These are phyloP conservation scores for Sarcophilus harrisii DNA, from an alignment of 2,797 vertebrate species.

Conservation along the genomic window DNA sequence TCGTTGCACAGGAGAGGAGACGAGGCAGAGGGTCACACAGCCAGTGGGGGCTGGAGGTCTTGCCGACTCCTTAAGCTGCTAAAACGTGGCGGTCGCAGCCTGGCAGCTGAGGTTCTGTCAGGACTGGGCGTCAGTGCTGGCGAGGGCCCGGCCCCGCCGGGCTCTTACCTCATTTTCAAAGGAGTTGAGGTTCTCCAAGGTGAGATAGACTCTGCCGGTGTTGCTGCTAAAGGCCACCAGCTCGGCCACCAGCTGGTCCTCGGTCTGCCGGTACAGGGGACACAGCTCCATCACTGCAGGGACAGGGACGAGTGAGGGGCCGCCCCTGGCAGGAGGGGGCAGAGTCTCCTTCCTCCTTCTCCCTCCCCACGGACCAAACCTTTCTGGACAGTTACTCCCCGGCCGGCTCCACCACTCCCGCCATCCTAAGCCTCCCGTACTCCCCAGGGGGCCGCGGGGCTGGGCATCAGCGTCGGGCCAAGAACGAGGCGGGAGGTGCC, in stretches of 20 bases:
- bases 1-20: neutral
- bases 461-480: too few species aligned
- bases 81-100: neutral
- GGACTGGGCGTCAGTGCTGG: too few species aligned
- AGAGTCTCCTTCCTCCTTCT: too few species aligned
- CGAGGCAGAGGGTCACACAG: neutral
- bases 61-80: neutral
- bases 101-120: too few species aligned
- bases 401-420: too few species aligned
- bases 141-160: too few species aligned
- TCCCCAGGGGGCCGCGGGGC: too few species aligned
- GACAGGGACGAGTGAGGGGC: neutral
- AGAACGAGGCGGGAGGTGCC: too few species aligned
- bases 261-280: slow-evolving; percentile 82
- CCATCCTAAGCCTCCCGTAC: too few species aligned
- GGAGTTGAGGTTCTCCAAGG: slow-evolving; percentile 83
- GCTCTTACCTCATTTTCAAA: slow-evolving; percentile 92
- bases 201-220: slow-evolving; percentile 79
- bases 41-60: neutral
- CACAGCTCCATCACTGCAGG: slow-evolving; percentile 91
- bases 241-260: slow-evolving; percentile 85
- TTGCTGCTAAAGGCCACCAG: slow-evolving; percentile 91
- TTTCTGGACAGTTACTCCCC: too few species aligned
- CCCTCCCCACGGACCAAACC: too few species aligned
- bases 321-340: too few species aligned